These are phyloP conservation scores for Passer montanus DNA, from an alignment of 2,113 vertebrate species.

Conservation along the genomic window DNA sequence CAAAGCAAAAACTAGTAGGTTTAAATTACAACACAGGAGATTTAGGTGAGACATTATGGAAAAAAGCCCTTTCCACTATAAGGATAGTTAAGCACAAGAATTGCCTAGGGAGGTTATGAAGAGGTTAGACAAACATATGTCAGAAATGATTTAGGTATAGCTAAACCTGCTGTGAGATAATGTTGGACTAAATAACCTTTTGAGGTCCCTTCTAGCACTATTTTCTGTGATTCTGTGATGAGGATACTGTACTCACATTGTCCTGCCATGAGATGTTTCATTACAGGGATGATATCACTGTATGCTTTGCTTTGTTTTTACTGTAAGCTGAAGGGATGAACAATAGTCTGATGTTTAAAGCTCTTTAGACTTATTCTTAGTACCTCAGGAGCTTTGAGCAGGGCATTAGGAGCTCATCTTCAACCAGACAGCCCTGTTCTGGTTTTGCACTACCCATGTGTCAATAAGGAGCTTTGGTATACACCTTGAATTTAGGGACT, in stretches of 20 bases:
- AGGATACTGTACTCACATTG: background rate
- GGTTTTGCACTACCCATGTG: background rate
- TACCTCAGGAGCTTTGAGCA: background rate
- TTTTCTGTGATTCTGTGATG: slow-evolving; percentile 44
- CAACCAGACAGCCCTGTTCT: background rate
- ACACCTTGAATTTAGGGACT: background rate
- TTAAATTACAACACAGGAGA: slow-evolving; percentile 64
- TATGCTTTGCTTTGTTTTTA: background rate
- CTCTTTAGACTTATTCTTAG: background rate
- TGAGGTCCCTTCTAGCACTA: slow-evolving; percentile 42
- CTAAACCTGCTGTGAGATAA: slow-evolving; percentile 61
- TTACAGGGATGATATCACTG: background rate
- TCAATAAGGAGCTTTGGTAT: background rate
- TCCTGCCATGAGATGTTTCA: background rate
- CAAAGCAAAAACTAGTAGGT: slow-evolving; percentile 33
- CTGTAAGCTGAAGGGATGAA: background rate
- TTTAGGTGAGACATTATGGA: slow-evolving; percentile 63
- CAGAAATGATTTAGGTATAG: slow-evolving; percentile 65
- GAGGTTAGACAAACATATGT: slow-evolving; percentile 70
- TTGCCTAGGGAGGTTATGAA: slow-evolving; percentile 67
- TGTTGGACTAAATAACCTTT: slow-evolving; percentile 61
- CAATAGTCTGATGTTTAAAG: background rate
- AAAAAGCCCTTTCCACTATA: slow-evolving; percentile 58
- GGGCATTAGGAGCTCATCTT: background rate
- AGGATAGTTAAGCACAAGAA: slow-evolving; percentile 67